A percentile compares a stretch with the other conserved stretches of the same genome.
phyloP scores from a whole-genome alignment of 2,797 vertebrate species.

The Vespertilio murinus region DNA sequence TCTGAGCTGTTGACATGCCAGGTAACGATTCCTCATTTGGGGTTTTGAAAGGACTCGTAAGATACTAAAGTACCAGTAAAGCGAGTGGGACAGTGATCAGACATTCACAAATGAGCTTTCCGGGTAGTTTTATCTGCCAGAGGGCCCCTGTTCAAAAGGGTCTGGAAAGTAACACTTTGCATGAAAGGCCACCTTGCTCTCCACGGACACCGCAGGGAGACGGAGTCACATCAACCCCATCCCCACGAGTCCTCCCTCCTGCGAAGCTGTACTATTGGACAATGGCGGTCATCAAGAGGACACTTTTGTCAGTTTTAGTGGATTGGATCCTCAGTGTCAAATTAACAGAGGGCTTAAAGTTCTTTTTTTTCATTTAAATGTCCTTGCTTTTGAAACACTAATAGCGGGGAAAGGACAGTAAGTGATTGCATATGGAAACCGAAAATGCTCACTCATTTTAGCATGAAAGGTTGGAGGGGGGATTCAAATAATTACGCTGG shows the following conservation, averaged over 20 bases:
- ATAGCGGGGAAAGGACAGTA: conserved; percentile 68
- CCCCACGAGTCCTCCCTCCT: background rate
- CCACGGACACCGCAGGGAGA: background rate
- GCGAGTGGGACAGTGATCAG: background rate
- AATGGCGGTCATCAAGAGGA: conserved; percentile 6
- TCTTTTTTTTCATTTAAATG: conserved; percentile 58
- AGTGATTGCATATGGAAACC: conserved; percentile 76
- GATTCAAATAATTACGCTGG: conserved; percentile 64
- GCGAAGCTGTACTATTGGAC: background rate
- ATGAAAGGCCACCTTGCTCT: background rate
- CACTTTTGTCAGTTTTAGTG: conserved; percentile 20
- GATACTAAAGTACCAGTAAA: background rate
- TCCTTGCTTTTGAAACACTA: conserved; percentile 68
- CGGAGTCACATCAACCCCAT: background rate
- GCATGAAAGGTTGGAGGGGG: conserved; percentile 44
- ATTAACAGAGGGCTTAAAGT: conserved; percentile 42
- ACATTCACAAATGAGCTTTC: background rate
- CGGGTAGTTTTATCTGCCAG: background rate
- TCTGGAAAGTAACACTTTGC: conserved; percentile 6
- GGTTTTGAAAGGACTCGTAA: background rate
- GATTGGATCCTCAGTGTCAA: conserved; percentile 50
- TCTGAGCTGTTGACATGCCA: background rate
- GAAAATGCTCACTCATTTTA: conserved; percentile 74
- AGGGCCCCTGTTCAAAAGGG: background rate
- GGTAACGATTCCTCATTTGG: background rate